Conservation (phyloP, 2,888 invertebrate genomes). For the Lasioglossum zephyrum region DNA sequence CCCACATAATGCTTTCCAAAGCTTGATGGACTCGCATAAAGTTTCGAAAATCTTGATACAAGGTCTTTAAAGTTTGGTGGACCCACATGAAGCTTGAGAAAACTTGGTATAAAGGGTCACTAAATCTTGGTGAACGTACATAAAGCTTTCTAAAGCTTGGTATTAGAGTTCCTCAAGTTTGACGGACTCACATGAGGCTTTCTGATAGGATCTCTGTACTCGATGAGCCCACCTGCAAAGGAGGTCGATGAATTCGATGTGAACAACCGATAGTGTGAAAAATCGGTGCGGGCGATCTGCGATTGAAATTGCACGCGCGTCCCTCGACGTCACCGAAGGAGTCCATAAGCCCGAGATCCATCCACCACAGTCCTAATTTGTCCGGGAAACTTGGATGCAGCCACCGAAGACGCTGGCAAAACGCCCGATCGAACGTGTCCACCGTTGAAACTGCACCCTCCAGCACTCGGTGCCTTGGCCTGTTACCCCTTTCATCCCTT, state of each 20-base stretch:
- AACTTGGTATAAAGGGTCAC: too few species aligned
- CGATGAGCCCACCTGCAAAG: too few species aligned
- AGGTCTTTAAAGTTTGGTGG: too few species aligned
- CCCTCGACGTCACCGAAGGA: not conserved
- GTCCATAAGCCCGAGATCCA: not conserved
- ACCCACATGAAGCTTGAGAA: too few species aligned
- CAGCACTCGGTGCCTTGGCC: conserved; percentile 34
- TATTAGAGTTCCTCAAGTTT: too few species aligned
- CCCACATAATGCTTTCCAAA: not conserved
- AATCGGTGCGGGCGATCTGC: not conserved
- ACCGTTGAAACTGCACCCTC: conserved; percentile 53
- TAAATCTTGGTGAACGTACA: not conserved
- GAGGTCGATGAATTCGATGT: not conserved
- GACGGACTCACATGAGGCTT: too few species aligned
- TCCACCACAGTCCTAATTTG: not conserved
- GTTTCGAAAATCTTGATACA: too few species aligned
- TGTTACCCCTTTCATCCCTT: not conserved
- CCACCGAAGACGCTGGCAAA: conserved; percentile 5
- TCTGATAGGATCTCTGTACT: too few species aligned
- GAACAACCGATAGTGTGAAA: not conserved
- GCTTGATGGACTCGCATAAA: not conserved
- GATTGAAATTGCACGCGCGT: not conserved
- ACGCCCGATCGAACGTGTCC: conserved; percentile 20
- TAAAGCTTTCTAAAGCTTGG: too few species aligned
- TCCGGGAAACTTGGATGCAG: not conserved